Base-by-base conservation (phyloP, 2,113 vertebrate genomes). In the Myocastor coypus region DNA sequence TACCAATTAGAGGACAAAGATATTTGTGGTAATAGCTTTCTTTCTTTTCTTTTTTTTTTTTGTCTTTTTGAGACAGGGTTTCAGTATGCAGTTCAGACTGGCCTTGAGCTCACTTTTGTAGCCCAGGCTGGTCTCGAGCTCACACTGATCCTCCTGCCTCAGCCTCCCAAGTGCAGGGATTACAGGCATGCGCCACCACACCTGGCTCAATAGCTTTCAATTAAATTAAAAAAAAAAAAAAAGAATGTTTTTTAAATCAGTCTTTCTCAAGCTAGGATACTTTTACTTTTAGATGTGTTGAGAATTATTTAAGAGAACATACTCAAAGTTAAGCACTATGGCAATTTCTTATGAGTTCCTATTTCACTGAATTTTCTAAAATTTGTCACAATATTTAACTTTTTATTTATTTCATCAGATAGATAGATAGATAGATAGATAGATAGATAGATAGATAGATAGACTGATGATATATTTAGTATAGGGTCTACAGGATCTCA, bases 231-330 rank as follows among this genome's bases (percentile, higher is more conserved):
- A n/a, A n/a, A n/a, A n/a, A n/a, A n/a, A n/a, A n/a, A n/a, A n/a
- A n/a, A n/a, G n/a, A n/a, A n/a, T n/a, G n/a, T 88, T 92, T 55
- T 37, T 40, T 96, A 77, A 94, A 46, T 83, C 30, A 92, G 9
- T 83, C 55, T 68, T 94, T 94, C 66, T 96, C 32, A 94, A 46
- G 82, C 34, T 77, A 59, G 28, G 3, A 55, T 92, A 37, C 26
- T 59, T 59, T 26, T 5, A 37, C 37, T 73, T 52, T 86, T 96
- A 92, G 37, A 63, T 71, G 10, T 94, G 10, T 59, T 91, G 30
- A 87, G 71, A 90, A 24, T 59, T 81, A 87, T 89, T 93, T 73
- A 85, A 64, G 55, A 86, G 13, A 85, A 78, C 6, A 30, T 88
- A 19, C n/a, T 92, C 66, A 87, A 2, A 88, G 71, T 85, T 94